Evolutionary conservation across 2,888 invertebrate genomes (phyloP).

Genomic region (Thera britannica): DNA sequence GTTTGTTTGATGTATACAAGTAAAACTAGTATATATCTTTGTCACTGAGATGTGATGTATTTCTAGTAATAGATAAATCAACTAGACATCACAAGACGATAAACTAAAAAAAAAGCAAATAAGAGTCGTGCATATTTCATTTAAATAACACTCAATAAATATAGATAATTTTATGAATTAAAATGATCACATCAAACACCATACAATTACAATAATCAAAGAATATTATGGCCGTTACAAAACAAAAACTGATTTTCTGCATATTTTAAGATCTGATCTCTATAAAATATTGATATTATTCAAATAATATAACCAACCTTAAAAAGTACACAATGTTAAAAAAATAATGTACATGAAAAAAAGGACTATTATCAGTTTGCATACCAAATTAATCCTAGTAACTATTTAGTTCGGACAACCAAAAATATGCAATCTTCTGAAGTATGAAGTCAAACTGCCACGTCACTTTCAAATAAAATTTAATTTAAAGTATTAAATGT

Average conservation of each 20-base stretch:
- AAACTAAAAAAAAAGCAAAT: neutral
- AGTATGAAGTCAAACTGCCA: slow-evolving; percentile 3
- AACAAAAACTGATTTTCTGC: slow-evolving; percentile 18
- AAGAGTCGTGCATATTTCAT: no score
- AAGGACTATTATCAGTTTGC: no score
- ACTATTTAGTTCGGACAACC: no score
- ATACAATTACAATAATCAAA: neutral
- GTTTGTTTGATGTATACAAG: neutral
- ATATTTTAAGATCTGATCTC: slow-evolving; percentile 29
- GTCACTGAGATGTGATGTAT: neutral
- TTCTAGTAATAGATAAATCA: neutral
- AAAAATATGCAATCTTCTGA: neutral
- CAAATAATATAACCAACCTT: no score
- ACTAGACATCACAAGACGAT: slow-evolving; percentile 11
- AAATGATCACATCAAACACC: neutral
- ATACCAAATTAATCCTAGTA: no score
- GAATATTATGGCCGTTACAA: neutral
- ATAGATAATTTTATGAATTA: neutral
- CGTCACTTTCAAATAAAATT: slow-evolving; percentile 14
- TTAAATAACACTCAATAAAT: no score
- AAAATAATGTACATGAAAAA: no score
- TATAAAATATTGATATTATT: slow-evolving; percentile 16
- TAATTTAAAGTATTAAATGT: slow-evolving; percentile 57
- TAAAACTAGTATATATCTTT: slow-evolving; percentile 18
- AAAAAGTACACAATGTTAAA: no score